A percentile compares a stretch with the other conserved stretches of the same genome.
Conservation (phyloP, 2,113 vertebrate species). For the Serinus canaria region DNA sequence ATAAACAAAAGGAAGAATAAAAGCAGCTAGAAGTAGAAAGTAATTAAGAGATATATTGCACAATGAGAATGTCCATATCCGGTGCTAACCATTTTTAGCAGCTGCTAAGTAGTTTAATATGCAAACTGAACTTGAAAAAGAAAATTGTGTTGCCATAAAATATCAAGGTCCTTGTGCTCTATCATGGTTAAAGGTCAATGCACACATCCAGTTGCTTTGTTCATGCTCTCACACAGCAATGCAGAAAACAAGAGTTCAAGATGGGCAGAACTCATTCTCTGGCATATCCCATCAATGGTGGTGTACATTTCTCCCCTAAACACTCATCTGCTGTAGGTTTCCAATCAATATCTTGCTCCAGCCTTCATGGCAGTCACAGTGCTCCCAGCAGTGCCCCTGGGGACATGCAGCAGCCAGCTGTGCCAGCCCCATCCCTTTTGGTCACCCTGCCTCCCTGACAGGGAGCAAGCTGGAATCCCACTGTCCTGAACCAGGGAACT, state of each 20-base stretch:
- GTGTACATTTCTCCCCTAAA: not conserved
- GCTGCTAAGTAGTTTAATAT: not conserved
- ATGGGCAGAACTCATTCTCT: not conserved
- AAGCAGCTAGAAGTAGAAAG: not conserved
- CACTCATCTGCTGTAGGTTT: not conserved
- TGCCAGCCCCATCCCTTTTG: not conserved
- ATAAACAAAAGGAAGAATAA: not conserved
- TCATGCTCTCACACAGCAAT: not conserved
- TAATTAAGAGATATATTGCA: not conserved
- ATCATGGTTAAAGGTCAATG: rapidly evolving
- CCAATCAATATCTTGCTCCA: not conserved
- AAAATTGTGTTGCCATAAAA: not conserved
- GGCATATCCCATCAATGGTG: rapidly evolving
- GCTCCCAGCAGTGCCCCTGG: not conserved
- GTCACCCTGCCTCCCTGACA: rapidly evolving
- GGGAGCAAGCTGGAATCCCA: not conserved
- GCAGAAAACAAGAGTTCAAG: not conserved
- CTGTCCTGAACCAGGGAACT: not conserved
- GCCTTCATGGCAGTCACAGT: rapidly evolving
- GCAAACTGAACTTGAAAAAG: not conserved
- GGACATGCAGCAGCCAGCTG: not conserved
- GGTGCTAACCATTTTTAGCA: not conserved
- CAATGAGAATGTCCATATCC: not conserved
- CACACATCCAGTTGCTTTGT: rapidly evolving
- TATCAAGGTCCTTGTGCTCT: not conserved